phyloP scores from a whole-genome alignment of 2,888 invertebrate genomes.

The Terebella lapidaria region DNA sequence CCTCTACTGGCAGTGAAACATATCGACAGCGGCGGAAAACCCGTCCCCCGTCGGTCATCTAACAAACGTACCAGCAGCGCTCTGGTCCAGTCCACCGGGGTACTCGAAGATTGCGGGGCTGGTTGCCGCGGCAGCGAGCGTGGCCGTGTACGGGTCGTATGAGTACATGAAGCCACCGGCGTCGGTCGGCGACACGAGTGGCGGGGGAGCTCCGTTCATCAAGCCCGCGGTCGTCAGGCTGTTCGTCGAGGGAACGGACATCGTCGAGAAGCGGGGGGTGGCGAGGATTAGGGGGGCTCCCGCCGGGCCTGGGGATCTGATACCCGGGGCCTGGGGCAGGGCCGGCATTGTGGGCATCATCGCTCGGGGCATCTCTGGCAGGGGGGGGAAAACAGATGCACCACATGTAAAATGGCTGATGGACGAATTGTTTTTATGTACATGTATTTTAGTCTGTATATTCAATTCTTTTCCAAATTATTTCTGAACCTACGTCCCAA shows the following conservation, averaged over 20 bases:
- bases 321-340: background rate
- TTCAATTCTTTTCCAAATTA: too few relatives aligned
- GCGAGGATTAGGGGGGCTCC: slow-evolving; percentile 87
- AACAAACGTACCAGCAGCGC: slow-evolving; percentile 15
- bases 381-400: slow-evolving; percentile 32
- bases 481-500: too few relatives aligned
- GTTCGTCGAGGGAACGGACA: slow-evolving; percentile 2
- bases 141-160: slow-evolving; percentile 17
- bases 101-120: slow-evolving; percentile 22
- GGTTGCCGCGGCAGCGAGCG: background rate
- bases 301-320: slow-evolving; percentile 66
- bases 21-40: too few relatives aligned
- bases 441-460: too few relatives aligned
- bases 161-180: slow-evolving; percentile 55
- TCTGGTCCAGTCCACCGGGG: slow-evolving; percentile 22
- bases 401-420: too few relatives aligned
- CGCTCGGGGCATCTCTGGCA: slow-evolving; percentile 28
- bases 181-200: slow-evolving; percentile 62
- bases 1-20: too few relatives aligned
- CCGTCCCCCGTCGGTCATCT: too few relatives aligned
- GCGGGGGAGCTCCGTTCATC: slow-evolving; percentile 56
- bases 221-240: slow-evolving; percentile 14
- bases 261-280: slow-evolving; percentile 11
- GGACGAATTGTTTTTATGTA: too few relatives aligned
- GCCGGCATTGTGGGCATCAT: background rate